phyloP scores from a whole-genome alignment of 2,797 vertebrate species.

The Microctenopoma stevenorrisi region DNA sequence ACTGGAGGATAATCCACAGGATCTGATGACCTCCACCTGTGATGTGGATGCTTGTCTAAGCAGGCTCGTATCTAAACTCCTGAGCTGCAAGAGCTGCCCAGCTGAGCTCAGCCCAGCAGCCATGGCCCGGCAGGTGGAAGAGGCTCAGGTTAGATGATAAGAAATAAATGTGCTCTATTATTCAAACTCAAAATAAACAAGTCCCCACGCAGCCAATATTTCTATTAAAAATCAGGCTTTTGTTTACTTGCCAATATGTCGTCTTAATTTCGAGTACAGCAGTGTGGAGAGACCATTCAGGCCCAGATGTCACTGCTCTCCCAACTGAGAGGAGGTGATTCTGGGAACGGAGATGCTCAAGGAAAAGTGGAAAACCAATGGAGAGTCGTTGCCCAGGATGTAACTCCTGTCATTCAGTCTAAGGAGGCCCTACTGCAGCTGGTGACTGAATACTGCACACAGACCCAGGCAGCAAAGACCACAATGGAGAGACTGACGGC shows the following conservation, averaged over 20 bases:
- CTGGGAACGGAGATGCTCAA: slow-evolving; percentile 40
- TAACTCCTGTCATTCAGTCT: slow-evolving; percentile 77
- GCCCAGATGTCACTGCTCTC: slow-evolving; percentile 75
- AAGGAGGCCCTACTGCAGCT: slow-evolving; percentile 85
- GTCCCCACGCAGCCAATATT: neutral
- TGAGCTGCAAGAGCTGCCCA: slow-evolving; percentile 83
- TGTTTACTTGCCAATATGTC: neutral
- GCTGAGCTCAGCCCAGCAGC: slow-evolving; percentile 83
- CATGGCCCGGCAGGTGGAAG: slow-evolving; percentile 87
- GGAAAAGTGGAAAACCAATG: slow-evolving; percentile 69
- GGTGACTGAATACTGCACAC: slow-evolving; percentile 83
- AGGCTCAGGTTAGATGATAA: slow-evolving; percentile 85
- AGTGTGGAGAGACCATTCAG: slow-evolving; percentile 76
- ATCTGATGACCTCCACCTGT: slow-evolving; percentile 58
- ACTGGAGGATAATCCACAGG: slow-evolving; percentile 48
- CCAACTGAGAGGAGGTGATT: slow-evolving; percentile 43
- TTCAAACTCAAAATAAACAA: neutral
- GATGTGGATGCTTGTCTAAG: slow-evolving; percentile 79
- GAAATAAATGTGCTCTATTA: neutral
- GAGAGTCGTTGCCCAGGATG: slow-evolving; percentile 82
- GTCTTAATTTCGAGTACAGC: slow-evolving; percentile 64
- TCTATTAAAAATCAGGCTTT: neutral
- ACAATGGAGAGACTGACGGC: slow-evolving; percentile 78
- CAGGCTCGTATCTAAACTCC: slow-evolving; percentile 81
- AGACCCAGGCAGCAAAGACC: slow-evolving; percentile 69